Conservation (phyloP, 2,113 vertebrate genomes). For the Sylvilagus bachmani region DNA sequence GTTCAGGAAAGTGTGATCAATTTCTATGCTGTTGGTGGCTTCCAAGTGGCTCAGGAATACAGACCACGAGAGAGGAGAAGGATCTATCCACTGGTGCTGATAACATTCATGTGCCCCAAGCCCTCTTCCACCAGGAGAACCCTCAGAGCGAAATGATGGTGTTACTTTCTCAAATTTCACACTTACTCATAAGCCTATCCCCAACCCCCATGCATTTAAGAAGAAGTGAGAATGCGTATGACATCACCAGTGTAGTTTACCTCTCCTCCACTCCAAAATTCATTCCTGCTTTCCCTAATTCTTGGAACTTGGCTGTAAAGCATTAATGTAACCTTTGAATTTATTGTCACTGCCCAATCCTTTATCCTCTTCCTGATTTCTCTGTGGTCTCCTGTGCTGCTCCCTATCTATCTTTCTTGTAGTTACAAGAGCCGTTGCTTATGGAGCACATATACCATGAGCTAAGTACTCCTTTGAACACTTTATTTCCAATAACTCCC, state of each 20-base stretch:
- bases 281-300: neutral
- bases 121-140: neutral
- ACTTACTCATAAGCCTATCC: neutral
- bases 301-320: neutral
- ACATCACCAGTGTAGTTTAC: neutral
- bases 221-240: neutral
- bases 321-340: neutral
- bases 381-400: neutral
- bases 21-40: neutral
- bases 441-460: neutral
- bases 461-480: neutral
- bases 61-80: neutral
- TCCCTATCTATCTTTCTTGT: neutral
- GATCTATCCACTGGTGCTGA: neutral
- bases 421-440: neutral
- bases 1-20: neutral
- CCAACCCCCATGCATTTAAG: neutral
- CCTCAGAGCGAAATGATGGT: neutral
- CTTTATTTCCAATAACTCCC: neutral
- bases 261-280: neutral
- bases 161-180: neutral
- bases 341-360: neutral
- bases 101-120: neutral
- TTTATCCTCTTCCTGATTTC: neutral
- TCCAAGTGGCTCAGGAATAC: neutral